A percentile compares a stretch with the other conserved stretches of the same genome.
phyloP scores from a whole-genome alignment of 2,797 vertebrate species.

The Onychomys torridus region DNA sequence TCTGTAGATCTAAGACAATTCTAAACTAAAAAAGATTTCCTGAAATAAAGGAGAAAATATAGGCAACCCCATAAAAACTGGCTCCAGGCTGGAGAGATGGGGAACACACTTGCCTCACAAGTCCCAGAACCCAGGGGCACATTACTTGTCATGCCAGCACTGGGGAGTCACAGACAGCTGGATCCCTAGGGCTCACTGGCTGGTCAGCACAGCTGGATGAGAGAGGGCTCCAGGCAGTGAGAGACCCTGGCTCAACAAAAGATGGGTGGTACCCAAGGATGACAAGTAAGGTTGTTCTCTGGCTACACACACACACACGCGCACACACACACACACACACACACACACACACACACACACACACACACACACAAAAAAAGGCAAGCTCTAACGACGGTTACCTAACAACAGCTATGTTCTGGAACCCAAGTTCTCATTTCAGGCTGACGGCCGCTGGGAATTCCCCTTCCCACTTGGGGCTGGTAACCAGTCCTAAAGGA shows the following conservation, averaged over 20 bases:
- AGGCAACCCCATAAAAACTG: neutral
- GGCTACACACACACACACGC: no score
- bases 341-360: neutral
- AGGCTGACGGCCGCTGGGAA: neutral
- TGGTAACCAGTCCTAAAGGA: neutral
- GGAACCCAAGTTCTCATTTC: neutral
- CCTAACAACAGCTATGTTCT: neutral
- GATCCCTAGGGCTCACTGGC: neutral
- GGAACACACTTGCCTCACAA: neutral
- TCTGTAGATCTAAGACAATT: neutral
- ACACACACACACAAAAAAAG: no score
- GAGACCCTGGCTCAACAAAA: neutral
- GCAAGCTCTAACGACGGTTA: neutral
- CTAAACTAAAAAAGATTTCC: neutral
- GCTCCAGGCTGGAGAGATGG: neutral
- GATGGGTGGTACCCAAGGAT: no score
- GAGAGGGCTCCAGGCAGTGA: neutral
- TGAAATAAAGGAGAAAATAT: neutral
- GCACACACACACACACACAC: neutral
- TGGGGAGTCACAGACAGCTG: neutral
- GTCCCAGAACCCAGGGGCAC: neutral
- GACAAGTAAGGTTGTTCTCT: neutral
- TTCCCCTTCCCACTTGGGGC: neutral
- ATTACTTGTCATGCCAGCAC: neutral
- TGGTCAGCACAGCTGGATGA: neutral